phyloP scores from a whole-genome alignment of 2,888 invertebrate species.

The Sympetrum striolatum region DNA sequence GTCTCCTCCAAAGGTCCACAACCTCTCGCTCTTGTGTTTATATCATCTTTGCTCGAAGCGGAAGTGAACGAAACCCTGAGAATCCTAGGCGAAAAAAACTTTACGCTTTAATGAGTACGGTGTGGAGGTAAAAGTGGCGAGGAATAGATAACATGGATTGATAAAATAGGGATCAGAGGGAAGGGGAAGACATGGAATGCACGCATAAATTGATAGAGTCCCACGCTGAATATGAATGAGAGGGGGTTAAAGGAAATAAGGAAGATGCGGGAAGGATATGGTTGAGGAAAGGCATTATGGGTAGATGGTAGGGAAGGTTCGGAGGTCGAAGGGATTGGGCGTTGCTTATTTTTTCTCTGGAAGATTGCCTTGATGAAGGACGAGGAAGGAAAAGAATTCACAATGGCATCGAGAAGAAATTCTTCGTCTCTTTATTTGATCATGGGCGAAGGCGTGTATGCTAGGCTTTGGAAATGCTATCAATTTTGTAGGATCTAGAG shows the following conservation, averaged over 20 bases:
- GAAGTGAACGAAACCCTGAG: not conserved
- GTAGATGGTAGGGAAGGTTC: not conserved
- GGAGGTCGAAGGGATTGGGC: not conserved
- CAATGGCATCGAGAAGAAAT: not conserved
- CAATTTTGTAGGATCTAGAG: too few relatives aligned
- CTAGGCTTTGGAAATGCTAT: too few relatives aligned
- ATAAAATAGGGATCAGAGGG: not conserved
- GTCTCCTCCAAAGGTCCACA: not conserved
- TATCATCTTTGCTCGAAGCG: not conserved
- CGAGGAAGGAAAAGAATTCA: constrained; percentile 18
- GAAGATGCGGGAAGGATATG: not conserved
- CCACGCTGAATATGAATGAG: constrained; percentile 38
- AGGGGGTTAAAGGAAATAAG: not conserved
- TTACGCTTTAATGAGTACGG: not conserved
- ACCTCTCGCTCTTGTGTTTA: not conserved
- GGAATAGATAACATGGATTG: not conserved
- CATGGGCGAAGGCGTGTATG: not conserved
- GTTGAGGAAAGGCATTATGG: not conserved
- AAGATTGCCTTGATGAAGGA: constrained; percentile 5
- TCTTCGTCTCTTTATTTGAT: not conserved
- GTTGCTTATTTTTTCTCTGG: constrained; percentile 5
- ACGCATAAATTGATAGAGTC: not conserved
- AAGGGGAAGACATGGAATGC: not conserved
- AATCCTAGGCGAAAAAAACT: not conserved
- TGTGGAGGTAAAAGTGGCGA: not conserved